phyloP scores from a whole-genome alignment of 2,888 invertebrate genomes.

The Meiosimyza decipiens region DNA sequence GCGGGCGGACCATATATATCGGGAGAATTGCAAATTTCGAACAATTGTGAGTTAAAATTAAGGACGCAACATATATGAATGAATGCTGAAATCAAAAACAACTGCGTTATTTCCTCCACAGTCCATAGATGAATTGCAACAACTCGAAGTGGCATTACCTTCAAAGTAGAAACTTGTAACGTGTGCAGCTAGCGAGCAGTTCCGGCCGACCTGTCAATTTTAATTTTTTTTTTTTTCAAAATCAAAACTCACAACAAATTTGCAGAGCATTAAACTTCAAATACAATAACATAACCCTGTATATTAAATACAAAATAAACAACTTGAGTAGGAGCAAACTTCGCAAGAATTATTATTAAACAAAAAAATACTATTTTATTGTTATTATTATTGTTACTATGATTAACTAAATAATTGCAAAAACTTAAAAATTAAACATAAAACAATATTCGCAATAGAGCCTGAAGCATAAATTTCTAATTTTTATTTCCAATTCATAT shows the following conservation, averaged over 20 bases:
- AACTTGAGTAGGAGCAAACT: slow-evolving; percentile 64
- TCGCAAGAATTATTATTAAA: slow-evolving; percentile 55
- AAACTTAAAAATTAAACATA: slow-evolving; percentile 30
- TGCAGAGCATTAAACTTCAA: slow-evolving; percentile 26
- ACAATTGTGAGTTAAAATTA: no score
- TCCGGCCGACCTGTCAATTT: no score
- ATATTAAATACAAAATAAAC: slow-evolving; percentile 44
- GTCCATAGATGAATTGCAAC: no score
- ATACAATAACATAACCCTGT: slow-evolving; percentile 26
- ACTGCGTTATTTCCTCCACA: no score
- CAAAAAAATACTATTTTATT: slow-evolving; percentile 18
- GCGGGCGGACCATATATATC: no score
- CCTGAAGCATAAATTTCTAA: neutral
- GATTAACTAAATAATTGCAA: slow-evolving; percentile 41
- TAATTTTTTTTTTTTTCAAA: neutral
- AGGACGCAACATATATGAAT: no score
- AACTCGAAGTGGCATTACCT: no score
- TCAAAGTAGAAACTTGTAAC: no score
- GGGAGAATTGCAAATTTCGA: no score
- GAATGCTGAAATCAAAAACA: no score
- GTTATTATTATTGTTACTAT: slow-evolving; percentile 19
- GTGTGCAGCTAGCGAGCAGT: no score
- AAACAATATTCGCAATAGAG: slow-evolving; percentile 22
- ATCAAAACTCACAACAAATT: slow-evolving; percentile 4
- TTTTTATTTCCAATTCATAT: neutral